These are phyloP conservation scores for Symphodus melops DNA, from an alignment of 2,113 vertebrate species.

Conservation along the genomic window DNA sequence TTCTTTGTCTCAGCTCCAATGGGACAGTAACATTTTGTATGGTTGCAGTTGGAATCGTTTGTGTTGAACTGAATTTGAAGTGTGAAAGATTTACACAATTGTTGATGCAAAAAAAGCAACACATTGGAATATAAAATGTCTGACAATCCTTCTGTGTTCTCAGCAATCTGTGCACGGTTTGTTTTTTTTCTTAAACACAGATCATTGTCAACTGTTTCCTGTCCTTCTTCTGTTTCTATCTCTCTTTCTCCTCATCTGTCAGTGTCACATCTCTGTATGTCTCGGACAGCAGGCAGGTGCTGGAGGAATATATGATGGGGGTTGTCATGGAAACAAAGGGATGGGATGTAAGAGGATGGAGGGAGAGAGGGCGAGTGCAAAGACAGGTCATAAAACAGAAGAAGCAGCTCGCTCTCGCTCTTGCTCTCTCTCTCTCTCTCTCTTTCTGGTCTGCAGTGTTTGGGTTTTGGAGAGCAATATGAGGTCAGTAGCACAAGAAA, in stretches of 20 bases:
- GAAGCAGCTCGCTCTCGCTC: conserved; percentile 8
- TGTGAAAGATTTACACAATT: background rate
- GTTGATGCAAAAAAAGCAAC: conserved; percentile 6
- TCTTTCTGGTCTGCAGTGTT: background rate
- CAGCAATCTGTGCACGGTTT: conserved; percentile 56
- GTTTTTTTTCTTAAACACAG: conserved; percentile 22
- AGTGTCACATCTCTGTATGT: conserved; percentile 67
- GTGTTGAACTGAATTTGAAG: background rate
- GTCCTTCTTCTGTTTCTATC: conserved; percentile 21
- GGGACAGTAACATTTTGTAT: background rate
- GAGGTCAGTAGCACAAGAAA: conserved; percentile 10
- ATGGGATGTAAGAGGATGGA: conserved; percentile 38
- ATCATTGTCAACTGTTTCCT: conserved; percentile 40
- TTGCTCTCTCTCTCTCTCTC: conserved; percentile 4
- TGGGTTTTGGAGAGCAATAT: background rate
- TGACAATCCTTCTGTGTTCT: conserved; percentile 33
- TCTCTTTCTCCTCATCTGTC: conserved; percentile 60
- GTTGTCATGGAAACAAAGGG: conserved; percentile 73
- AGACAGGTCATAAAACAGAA: conserved; percentile 44
- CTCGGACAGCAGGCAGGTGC: conserved; percentile 77
- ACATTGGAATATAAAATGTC: conserved; percentile 30
- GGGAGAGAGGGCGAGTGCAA: conserved; percentile 28
- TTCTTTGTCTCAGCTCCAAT: conserved; percentile 16
- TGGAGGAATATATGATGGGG: conserved; percentile 60
- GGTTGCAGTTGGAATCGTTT: background rate